Conservation (phyloP, 2,888 invertebrate species). For the Drepana falcataria region DNA sequence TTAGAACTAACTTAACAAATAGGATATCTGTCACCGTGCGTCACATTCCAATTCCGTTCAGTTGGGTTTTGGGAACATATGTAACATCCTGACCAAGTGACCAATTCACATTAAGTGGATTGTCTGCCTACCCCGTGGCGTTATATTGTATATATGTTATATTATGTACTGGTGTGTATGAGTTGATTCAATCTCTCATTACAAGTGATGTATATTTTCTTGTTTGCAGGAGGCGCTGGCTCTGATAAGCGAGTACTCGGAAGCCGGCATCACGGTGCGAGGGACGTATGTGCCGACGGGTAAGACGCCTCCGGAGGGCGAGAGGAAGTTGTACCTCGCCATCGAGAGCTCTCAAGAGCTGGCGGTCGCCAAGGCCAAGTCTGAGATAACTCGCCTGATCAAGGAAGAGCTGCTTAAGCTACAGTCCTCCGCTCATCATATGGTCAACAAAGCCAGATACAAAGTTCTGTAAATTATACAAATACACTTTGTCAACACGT, state of each 20-base stretch:
- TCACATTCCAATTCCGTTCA: too few relatives aligned
- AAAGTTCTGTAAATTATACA: constrained; percentile 87
- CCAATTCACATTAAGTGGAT: too few relatives aligned
- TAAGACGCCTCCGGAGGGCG: constrained; percentile 93
- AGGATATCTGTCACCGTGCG: too few relatives aligned
- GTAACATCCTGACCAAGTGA: too few relatives aligned
- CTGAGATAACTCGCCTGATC: constrained; percentile 97
- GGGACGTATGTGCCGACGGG: constrained; percentile 97
- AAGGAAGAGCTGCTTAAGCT: constrained; percentile 98
- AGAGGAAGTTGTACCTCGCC: constrained; percentile 97
- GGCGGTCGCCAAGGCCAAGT: constrained; percentile 96
- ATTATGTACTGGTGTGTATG: too few relatives aligned
- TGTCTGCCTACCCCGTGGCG: too few relatives aligned
- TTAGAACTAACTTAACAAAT: too few relatives aligned
- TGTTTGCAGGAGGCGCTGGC: constrained; percentile 92
- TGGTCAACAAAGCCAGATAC: constrained; percentile 94
- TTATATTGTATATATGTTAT: too few relatives aligned
- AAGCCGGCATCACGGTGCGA: constrained; percentile 98
- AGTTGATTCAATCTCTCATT: too few relatives aligned
- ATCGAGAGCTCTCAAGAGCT: constrained; percentile 98
- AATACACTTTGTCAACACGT: constrained; percentile 29
- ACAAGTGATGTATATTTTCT: constrained; percentile 1
- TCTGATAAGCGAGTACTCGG: constrained; percentile 98
- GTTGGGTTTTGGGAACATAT: too few relatives aligned
- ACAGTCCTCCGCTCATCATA: constrained; percentile 90